A percentile compares a stretch with the other conserved stretches of the same genome.
phyloP scores from a whole-genome alignment of 2,888 invertebrate genomes.

The Caenorhabditis sulstoni region DNA sequence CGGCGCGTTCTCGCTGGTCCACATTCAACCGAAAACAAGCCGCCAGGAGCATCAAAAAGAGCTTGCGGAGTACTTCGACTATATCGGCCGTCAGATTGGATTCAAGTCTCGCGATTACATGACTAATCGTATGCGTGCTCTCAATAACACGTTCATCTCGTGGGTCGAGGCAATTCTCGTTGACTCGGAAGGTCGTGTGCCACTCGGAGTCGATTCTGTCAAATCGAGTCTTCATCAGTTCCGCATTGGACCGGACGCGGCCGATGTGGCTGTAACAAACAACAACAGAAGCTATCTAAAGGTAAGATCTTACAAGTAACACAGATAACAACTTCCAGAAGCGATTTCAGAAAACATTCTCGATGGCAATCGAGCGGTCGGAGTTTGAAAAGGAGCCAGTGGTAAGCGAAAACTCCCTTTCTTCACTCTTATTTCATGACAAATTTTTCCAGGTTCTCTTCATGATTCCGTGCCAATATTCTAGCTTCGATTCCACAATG shows the following conservation, averaged over 20 bases:
- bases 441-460: slow-evolving; percentile 23
- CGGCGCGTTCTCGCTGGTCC: not conserved
- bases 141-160: slow-evolving; percentile 31
- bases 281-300: not conserved
- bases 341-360: slow-evolving; percentile 26
- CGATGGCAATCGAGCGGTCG: slow-evolving; percentile 11
- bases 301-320: not conserved
- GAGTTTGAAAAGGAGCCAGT: not conserved
- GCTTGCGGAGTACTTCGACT: not conserved
- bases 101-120: slow-evolving; percentile 21
- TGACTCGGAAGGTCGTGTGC: not conserved
- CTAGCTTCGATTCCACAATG: slow-evolving; percentile 43
- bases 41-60: slow-evolving; percentile 19
- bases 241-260: slow-evolving; percentile 9
- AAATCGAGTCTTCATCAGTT: slow-evolving; percentile 33
- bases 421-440: not conserved
- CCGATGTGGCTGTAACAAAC: not conserved
- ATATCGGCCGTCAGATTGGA: not conserved
- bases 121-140: not conserved
- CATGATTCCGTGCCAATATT: slow-evolving; percentile 42
- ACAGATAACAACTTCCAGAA: not conserved
- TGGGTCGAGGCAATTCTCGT: slow-evolving; percentile 28
- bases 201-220: not conserved
- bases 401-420: slow-evolving; percentile 2
- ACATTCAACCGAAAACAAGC: slow-evolving; percentile 14